Percentiles rank a stretch among this genome's conserved stretches.
phyloP scores from a whole-genome alignment of 1,140 invertebrate genomes.

The Mycetomoellerius zeteki region DNA sequence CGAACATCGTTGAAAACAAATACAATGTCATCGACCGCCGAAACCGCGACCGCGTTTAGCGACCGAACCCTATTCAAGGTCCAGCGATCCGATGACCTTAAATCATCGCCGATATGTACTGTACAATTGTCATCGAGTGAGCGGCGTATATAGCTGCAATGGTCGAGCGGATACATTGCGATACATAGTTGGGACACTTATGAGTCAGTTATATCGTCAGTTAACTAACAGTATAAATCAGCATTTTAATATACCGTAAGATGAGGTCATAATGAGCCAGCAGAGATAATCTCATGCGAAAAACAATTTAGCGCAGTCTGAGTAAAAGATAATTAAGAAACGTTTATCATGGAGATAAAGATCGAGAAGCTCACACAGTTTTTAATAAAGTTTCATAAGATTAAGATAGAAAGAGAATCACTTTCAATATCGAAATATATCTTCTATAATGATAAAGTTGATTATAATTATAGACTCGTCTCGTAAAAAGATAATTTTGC shows the following conservation, averaged over 20 bases:
- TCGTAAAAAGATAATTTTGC: neutral
- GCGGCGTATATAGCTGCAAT: neutral
- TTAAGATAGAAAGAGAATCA: neutral
- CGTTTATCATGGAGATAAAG: neutral
- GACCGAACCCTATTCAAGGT: constrained; percentile 57
- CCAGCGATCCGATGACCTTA: constrained; percentile 50
- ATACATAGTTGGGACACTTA: neutral
- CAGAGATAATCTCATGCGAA: neutral
- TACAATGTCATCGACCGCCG: constrained; percentile 62
- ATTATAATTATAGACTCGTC: neutral
- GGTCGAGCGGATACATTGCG: constrained; percentile 16
- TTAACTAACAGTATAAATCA: constrained; percentile 51
- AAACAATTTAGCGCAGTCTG: neutral
- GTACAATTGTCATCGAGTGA: constrained; percentile 45
- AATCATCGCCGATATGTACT: constrained; percentile 36
- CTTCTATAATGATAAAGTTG: neutral
- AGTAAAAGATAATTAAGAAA: neutral
- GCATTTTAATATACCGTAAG: constrained; percentile 49
- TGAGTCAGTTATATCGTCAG: constrained; percentile 37
- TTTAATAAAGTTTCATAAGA: constrained; percentile 11
- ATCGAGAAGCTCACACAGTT: neutral
- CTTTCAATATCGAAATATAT: neutral
- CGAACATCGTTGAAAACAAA: neutral
- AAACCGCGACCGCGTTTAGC: constrained; percentile 41
- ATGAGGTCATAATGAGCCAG: constrained; percentile 15